Base-by-base conservation (phyloP, 2,113 vertebrate species). In the Heloderma charlesbogerti region DNA sequence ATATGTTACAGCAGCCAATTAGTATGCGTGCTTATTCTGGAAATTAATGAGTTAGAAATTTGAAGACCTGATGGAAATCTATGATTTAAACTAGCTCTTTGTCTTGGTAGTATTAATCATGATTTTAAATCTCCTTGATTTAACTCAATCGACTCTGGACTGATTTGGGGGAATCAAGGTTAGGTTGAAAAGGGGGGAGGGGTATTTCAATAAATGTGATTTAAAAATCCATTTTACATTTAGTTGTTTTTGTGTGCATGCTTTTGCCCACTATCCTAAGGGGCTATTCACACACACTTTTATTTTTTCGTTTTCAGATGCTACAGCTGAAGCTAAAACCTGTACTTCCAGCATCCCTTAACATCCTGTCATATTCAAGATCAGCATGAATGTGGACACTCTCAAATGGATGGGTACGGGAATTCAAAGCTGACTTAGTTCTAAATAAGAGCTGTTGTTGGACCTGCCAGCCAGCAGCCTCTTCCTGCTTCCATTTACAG, bases 1-100 rank as follows among this genome's bases (percentile, higher is more conserved):
- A 83, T 66, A 75, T 75, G 71, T 66, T 75, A 75, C 37, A 89
- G 88, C 40, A 82, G 40, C 54, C 71, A 89, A 25, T 84, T 74
- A 66, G 71, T 63, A 78, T 43, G 72, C 86, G 45, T 45, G n/a
- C 7, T 45, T 12, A 27, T 63, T 78, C 37, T 66, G 74, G 37
- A 79, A 88, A 45, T 34, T 45, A 43, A 67, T 3, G 34, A 63
- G 10, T 18, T 60, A 31, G 9, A 83, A 74, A 63, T 27, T 48
- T 89, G 81, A 81, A 77, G 10, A 84, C 63, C 25, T 60, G 37
- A 43, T 75, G 60, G 43, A 48, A 89, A 84, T 75, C 40, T 78
- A 1, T 22, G 20, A 4, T 31, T 31, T 60, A 43, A 60, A 84
- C 40, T 84, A 27, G 16, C 1, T 31, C 27, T 89, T 69, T 40